Evolutionary conservation across 1,140 invertebrate species (phyloP).

Genomic region (Gryon sp.): DNA sequence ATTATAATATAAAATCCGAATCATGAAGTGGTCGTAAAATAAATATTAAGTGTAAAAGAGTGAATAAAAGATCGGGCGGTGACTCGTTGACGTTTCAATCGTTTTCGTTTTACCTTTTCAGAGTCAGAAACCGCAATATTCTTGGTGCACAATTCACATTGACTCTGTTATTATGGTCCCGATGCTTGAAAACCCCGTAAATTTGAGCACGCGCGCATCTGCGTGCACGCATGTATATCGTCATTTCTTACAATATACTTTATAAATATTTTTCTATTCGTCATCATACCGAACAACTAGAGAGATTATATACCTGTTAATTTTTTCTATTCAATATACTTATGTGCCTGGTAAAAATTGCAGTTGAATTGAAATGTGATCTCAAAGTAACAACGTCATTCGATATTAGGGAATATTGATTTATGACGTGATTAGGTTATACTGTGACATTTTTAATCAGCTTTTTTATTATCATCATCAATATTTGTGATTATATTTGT

Average conservation of each 20-base stretch:
- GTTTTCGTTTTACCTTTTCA: constrained; percentile 54
- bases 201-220: constrained; percentile 54
- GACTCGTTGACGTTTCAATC: constrained; percentile 63
- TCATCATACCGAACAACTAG: constrained; percentile 12
- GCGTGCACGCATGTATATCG: constrained; percentile 7
- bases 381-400: no score
- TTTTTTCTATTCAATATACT: no score
- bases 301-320: not conserved
- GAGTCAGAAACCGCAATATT: constrained; percentile 59
- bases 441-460: no score
- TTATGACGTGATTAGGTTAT: no score
- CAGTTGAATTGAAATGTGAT: no score
- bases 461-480: no score
- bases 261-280: constrained; percentile 48
- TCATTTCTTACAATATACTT: constrained; percentile 28
- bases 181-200: constrained; percentile 31
- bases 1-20: constrained; percentile 42
- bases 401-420: no score
- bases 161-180: constrained; percentile 46
- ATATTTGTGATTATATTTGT: no score
- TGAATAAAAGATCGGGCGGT: constrained; percentile 33
- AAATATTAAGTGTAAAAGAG: constrained; percentile 46
- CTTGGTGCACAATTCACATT: constrained; percentile 39
- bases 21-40: constrained; percentile 59
- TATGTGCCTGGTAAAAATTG: no score